A percentile compares a stretch with the other conserved stretches of the same genome.
Conservation (phyloP, 1,140 invertebrate species). For the Geopemphigus sp. region DNA sequence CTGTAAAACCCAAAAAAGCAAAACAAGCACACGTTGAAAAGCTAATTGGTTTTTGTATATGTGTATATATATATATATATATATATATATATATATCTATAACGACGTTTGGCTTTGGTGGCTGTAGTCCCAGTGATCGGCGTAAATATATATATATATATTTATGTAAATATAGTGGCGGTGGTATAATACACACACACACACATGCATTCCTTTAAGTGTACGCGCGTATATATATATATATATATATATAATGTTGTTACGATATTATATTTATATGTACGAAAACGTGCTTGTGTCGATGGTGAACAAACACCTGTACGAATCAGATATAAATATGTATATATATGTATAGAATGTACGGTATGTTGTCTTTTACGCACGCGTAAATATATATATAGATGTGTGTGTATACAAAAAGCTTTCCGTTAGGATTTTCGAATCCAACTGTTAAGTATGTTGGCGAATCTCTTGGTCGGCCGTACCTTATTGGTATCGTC, state of each 20-base stretch:
- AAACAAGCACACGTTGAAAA: slow-evolving; percentile 37
- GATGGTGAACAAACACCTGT: too few species aligned
- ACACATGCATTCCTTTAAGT: not conserved
- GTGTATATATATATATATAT: too few species aligned
- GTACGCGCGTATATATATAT: not conserved
- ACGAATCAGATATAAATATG: not conserved
- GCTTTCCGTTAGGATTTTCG: slow-evolving; percentile 48
- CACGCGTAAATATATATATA: slow-evolving; percentile 9
- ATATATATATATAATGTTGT: not conserved
- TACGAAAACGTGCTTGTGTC: not conserved
- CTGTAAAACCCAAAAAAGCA: slow-evolving; percentile 35
- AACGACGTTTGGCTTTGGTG: slow-evolving; percentile 12
- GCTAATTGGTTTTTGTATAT: slow-evolving; percentile 27
- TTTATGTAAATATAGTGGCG: not conserved
- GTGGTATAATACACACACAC: not conserved
- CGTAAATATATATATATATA: not conserved
- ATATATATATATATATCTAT: too few species aligned
- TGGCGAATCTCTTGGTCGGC: slow-evolving; percentile 49
- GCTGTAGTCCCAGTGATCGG: not conserved
- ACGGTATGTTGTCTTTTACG: too few species aligned
- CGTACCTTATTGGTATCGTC: slow-evolving; percentile 51
- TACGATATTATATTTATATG: not conserved
- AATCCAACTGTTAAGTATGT: slow-evolving; percentile 49
- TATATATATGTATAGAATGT: slow-evolving; percentile 5
- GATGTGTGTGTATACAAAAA: slow-evolving; percentile 29